These are phyloP conservation scores for Chydorus sphaericus DNA, from an alignment of 2,888 invertebrate species.

Conservation along the genomic window DNA sequence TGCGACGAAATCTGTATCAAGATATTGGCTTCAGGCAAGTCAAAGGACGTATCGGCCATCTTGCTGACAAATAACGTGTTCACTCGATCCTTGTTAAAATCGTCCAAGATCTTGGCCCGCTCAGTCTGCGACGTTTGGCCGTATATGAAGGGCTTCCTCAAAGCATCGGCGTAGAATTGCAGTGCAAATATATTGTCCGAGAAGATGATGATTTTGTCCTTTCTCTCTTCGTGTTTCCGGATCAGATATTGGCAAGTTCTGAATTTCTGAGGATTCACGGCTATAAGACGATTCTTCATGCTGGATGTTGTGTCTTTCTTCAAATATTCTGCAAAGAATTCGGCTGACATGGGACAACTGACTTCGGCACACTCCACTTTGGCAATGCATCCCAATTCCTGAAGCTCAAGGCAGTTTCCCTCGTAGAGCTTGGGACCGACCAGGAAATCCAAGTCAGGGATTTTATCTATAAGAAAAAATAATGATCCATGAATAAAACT, in stretches of 20 bases:
- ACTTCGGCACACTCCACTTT: constrained; percentile 98
- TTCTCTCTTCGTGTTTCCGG: constrained; percentile 77
- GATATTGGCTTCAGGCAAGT: constrained; percentile 97
- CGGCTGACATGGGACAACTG: constrained; percentile 99
- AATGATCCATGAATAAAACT: not conserved
- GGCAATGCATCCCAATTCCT: constrained; percentile 88
- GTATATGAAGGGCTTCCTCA: constrained; percentile 97
- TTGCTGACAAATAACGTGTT: constrained; percentile 99
- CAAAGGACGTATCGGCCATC: constrained; percentile 98
- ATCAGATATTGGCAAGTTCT: constrained; percentile 92
- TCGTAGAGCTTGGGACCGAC: constrained; percentile 93
- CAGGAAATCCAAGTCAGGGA: constrained; percentile 95
- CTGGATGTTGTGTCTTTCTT: constrained; percentile 74
- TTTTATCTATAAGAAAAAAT: constrained; percentile 61
- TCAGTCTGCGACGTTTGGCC: constrained; percentile 90
- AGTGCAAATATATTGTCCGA: constrained; percentile 98
- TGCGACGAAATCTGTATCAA: constrained; percentile 97
- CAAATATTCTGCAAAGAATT: constrained; percentile 95
- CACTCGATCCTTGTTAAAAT: constrained; percentile 97
- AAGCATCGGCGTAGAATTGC: constrained; percentile 89
- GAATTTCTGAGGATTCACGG: constrained; percentile 99
- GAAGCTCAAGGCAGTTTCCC: constrained; percentile 98
- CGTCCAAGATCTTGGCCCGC: constrained; percentile 92
- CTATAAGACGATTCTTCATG: constrained; percentile 82
- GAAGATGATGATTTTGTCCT: constrained; percentile 98